These are phyloP conservation scores for Drosophila eohydei DNA, from an alignment of 2,888 invertebrate species.

Conservation along the genomic window DNA sequence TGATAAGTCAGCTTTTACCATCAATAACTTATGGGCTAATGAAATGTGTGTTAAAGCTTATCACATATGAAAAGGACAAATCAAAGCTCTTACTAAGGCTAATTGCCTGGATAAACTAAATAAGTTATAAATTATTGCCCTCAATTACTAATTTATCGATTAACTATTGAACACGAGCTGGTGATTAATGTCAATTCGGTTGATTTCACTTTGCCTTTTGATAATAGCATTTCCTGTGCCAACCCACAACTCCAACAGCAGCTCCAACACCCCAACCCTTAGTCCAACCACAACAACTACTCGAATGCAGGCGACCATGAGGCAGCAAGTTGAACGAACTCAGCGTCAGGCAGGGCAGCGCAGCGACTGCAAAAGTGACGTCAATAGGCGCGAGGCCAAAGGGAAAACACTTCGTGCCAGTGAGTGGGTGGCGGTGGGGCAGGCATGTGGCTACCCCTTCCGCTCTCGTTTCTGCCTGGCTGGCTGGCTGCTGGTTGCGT, in stretches of 20 bases:
- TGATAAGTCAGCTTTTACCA: neutral
- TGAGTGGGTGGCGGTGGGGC: slow-evolving; percentile 1
- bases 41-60: no score
- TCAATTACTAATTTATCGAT: slow-evolving; percentile 45
- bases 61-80: no score
- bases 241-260: neutral
- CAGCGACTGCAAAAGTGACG: slow-evolving; percentile 75
- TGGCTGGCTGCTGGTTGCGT: slow-evolving; percentile 7
- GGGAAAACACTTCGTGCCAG: slow-evolving; percentile 48
- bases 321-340: slow-evolving; percentile 74
- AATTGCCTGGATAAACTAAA: neutral
- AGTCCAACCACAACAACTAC: slow-evolving; percentile 15
- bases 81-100: neutral
- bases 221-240: slow-evolving; percentile 25
- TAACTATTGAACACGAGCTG: slow-evolving; percentile 5
- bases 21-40: no score
- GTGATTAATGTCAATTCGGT: slow-evolving; percentile 32
- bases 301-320: slow-evolving; percentile 72
- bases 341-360: slow-evolving; percentile 27
- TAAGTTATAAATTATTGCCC: slow-evolving; percentile 16
- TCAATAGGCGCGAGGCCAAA: slow-evolving; percentile 81
- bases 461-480: slow-evolving; percentile 10
- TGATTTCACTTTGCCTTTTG: slow-evolving; percentile 23
- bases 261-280: neutral
- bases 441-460: neutral